Evolutionary conservation across 1,140 invertebrate species (phyloP).

Genomic region (Drosophila hydei): DNA sequence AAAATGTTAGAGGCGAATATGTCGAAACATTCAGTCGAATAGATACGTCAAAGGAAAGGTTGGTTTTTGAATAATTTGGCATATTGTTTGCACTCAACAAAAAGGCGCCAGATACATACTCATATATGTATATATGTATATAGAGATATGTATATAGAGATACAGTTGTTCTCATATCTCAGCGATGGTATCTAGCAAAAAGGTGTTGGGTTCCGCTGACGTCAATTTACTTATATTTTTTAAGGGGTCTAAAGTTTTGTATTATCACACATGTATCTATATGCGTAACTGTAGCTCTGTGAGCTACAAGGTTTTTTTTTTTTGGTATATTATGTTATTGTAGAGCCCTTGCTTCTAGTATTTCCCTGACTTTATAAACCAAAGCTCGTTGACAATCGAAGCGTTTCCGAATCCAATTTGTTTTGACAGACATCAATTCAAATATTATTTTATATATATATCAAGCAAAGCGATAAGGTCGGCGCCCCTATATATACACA

Average conservation of each 20-base stretch:
- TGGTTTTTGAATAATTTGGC: conserved; percentile 70
- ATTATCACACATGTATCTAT: neutral
- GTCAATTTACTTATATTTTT: conserved; percentile 24
- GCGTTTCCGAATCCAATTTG: conserved; percentile 26
- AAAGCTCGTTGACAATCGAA: conserved; percentile 2
- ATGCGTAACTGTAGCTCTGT: neutral
- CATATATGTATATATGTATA: conserved; percentile 30
- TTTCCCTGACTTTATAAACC: neutral
- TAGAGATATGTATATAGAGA: conserved; percentile 39
- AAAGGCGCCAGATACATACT: conserved; percentile 28
- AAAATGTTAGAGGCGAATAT: conserved; percentile 13
- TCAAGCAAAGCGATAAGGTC: conserved; percentile 24
- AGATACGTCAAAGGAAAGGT: conserved; percentile 4
- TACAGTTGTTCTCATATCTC: conserved; percentile 41
- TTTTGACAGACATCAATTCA: conserved; percentile 29
- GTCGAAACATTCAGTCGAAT: conserved; percentile 6
- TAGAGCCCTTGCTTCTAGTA: neutral
- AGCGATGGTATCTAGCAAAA: conserved; percentile 22
- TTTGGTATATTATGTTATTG: neutral
- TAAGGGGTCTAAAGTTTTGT: neutral
- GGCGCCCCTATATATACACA: conserved; percentile 20
- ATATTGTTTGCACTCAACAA: conserved; percentile 64
- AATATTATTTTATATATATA: conserved; percentile 4
- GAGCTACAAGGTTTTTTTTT: conserved; percentile 10
- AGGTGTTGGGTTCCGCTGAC: conserved; percentile 49